Evolutionary conservation across 2,113 vertebrate genomes (phyloP).

Genomic region (Corvus cornix): DNA sequence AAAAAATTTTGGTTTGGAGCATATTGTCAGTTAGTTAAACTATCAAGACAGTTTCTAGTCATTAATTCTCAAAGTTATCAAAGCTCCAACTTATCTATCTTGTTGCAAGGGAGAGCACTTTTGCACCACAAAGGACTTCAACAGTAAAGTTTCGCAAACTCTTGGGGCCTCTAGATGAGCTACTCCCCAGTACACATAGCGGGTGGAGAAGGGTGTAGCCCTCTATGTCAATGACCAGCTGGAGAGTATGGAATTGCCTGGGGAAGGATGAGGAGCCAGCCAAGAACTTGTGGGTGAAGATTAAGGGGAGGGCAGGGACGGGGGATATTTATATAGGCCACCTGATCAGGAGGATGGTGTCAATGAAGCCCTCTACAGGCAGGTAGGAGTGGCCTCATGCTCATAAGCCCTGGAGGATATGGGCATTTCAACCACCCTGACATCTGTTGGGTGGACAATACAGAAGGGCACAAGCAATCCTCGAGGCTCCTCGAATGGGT

Average conservation of each 20-base stretch:
- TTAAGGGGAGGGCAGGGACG: not conserved
- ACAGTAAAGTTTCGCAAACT: not conserved
- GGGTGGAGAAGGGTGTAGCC: not conserved
- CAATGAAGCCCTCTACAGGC: not conserved
- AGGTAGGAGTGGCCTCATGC: not conserved
- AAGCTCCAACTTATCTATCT: not conserved
- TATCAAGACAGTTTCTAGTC: not conserved
- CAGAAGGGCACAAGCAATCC: not conserved
- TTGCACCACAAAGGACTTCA: not conserved
- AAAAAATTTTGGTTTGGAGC: not conserved
- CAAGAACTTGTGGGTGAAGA: not conserved
- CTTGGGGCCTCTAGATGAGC: not conserved
- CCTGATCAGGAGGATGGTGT: not conserved
- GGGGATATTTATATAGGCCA: not conserved
- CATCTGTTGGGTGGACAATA: not conserved
- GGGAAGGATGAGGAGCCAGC: not conserved
- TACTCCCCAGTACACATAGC: fast-evolving
- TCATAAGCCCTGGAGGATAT: not conserved
- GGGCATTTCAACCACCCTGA: not conserved
- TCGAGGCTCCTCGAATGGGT: not conserved
- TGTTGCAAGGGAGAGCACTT: not conserved
- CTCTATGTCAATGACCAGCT: not conserved
- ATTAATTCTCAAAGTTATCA: not conserved
- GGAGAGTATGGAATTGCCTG: not conserved
- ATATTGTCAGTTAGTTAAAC: not conserved